Evolutionary conservation across 2,888 invertebrate species (phyloP).

Genomic region (Himalopsyche kuldschensis): DNA sequence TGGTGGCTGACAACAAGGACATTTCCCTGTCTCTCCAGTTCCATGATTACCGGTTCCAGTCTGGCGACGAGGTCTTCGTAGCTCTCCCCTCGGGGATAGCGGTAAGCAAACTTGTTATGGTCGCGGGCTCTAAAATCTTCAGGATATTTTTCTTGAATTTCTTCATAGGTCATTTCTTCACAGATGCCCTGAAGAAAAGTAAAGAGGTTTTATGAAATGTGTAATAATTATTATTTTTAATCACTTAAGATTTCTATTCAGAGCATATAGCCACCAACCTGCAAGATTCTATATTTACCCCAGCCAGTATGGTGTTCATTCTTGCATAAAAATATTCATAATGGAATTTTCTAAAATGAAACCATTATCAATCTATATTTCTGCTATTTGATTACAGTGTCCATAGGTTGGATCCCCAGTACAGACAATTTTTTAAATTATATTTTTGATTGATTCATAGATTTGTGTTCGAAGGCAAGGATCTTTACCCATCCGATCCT

Average conservation of each 20-base stretch:
- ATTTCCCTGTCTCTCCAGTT: constrained; percentile 94
- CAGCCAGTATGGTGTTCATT: too few species aligned
- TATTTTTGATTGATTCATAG: not conserved
- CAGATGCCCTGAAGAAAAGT: constrained; percentile 81
- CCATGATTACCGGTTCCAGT: constrained; percentile 98
- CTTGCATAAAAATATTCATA: too few species aligned
- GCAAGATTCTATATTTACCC: too few species aligned
- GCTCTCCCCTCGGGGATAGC: constrained; percentile 89
- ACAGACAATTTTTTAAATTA: not conserved
- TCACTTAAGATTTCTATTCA: too few species aligned
- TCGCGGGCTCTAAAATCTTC: constrained; percentile 95
- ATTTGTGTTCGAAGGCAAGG: not conserved
- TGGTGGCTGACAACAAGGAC: constrained; percentile 97
- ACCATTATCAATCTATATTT: too few species aligned
- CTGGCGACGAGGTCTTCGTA: constrained; percentile 98
- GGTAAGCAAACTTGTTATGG: constrained; percentile 94
- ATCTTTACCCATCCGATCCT: too few species aligned
- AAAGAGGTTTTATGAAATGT: not conserved
- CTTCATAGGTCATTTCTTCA: constrained; percentile 98
- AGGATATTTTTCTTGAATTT: constrained; percentile 91
- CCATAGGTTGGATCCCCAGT: too few species aligned
- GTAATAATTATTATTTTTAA: too few species aligned
- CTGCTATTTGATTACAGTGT: too few species aligned
- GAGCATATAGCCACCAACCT: too few species aligned
- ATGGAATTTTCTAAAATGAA: too few species aligned